Base-by-base conservation (phyloP, 1,140 invertebrate genomes). In the Neodiprion lecontei region DNA sequence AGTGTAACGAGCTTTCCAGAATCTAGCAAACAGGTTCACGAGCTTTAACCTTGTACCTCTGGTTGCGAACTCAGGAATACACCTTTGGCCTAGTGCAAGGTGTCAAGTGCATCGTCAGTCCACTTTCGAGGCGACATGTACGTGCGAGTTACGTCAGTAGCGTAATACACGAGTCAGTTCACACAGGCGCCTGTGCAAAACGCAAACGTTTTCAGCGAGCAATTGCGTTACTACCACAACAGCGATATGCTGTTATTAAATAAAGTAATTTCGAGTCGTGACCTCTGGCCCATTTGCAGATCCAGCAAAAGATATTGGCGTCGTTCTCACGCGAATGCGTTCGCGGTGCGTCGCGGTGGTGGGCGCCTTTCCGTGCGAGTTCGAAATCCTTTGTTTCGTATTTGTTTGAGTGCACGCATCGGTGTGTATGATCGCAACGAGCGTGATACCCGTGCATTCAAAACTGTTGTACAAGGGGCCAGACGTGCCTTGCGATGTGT, bases 201-300 rank as follows among this genome's bases (percentile, higher is more conserved):
- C 28, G 28, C 28, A 40, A 40, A 40, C 28, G 28, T 40, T 40
- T 40, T 40, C 28, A 40, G 28, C 28, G 28, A 40, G 28, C 28
- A 40, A 40, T 12, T 17, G 53, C 53, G 53, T 61, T 61, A 61
- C 0, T 40, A 40, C 28, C 28, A 40, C 1, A 40, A 5, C 5
- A 4, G 5, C n/a, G 53, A 12, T 14, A 61, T 61, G 11, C 11
- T 12, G 53, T 61, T 61, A 61, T 61, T 61, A 61, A 61, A 61
- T 61, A 61, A 61, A 61, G 53, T 61, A 61, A 61, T 61, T 17
- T 61, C 53, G 53, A 61, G n/a, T 12, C 53, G 53, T 61, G 53
- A 61, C 53, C 53, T 17, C 53, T 14, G 11, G 53, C 53, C 53
- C 53, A 12, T 61, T 61, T 61, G 53, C 53, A 61, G 53, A 61